Percentiles rank a stretch among this genome's conserved stretches.
These are phyloP conservation scores for Mohoua ochrocephala DNA, from an alignment of 2,113 vertebrate species.

Conservation along the genomic window DNA sequence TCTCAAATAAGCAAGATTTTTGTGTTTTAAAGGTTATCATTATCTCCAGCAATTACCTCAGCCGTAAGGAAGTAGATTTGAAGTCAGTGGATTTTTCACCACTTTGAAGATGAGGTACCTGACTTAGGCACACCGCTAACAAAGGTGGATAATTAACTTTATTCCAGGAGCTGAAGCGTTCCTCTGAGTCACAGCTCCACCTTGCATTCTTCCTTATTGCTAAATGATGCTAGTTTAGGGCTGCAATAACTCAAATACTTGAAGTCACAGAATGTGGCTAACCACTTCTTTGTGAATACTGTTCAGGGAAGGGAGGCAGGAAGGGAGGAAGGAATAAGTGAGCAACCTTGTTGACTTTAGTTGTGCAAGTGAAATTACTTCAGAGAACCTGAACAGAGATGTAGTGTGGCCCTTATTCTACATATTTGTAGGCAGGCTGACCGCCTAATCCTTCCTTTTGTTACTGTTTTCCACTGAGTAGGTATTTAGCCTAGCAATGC, in stretches of 20 bases:
- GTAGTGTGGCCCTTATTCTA: not conserved
- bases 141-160: not conserved
- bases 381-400: not conserved
- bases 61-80: not conserved
- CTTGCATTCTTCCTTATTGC: not conserved
- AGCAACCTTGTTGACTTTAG: not conserved
- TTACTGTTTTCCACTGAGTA: not conserved
- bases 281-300: not conserved
- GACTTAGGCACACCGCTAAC: not conserved
- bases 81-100: not conserved
- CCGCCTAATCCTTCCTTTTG: not conserved
- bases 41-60: not conserved
- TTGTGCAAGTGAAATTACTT: not conserved
- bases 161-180: not conserved
- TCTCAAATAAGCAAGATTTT: not conserved
- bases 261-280: not conserved
- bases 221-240: not conserved
- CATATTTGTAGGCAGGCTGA: not conserved
- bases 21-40: not conserved
- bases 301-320: not conserved
- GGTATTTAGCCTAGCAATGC: not conserved
- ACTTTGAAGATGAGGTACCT: constrained; percentile 4
- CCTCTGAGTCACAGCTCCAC: constrained; percentile 43
- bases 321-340: not conserved
- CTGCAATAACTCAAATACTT: not conserved